Evolutionary conservation across 2,888 invertebrate species (phyloP), one percentile per base, ranked within the genome.

Genomic region (Leptinotarsa haldemani): DNA sequence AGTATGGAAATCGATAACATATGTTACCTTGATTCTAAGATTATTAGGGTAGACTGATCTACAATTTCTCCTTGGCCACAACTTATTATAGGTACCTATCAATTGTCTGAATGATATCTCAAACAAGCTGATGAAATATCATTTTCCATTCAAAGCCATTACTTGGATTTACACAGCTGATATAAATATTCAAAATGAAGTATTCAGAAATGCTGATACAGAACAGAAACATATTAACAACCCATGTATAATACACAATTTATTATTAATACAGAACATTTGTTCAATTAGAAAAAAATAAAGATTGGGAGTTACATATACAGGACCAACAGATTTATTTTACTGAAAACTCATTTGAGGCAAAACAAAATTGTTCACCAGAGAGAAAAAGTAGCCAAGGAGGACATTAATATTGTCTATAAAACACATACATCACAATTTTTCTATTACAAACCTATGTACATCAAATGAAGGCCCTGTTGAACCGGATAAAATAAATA

Each of bases 351-450:
- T 40, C 40, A 25, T 61, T 61, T 69, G 70, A 68, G 75, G 70
- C 70, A 67, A 40, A 64, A 72, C 70, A 74, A 75, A 76, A 67
- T 52, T 50, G 65, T 46, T 69, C 53, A 66, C 56, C 71, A 74
- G 67, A 78, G 78, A 78, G 79, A 77, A 81, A 78, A 77, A 78
- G 80, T 78, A 83, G 85, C 85, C 86, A 85, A 85, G 85, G 85
- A 85, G 85, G 80, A 82, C 82, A 84, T 81, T 81, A 83, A 87
- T 86, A 86, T 86, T 86, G 86, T 86, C 86, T 86, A 83, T 83
- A 82, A 86, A 86, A 86, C 85, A 87, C 86, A 85, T 86, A 85
- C 86, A 87, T 86, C 86, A 86, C 86, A 87, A 85, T 85, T 86
- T 86, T 80, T 84, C 85, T 85, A 84, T 85, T 80, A 83, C 84